These are phyloP conservation scores for Epirrhoe tristata DNA, from an alignment of 2,888 invertebrate species.

Conservation along the genomic window DNA sequence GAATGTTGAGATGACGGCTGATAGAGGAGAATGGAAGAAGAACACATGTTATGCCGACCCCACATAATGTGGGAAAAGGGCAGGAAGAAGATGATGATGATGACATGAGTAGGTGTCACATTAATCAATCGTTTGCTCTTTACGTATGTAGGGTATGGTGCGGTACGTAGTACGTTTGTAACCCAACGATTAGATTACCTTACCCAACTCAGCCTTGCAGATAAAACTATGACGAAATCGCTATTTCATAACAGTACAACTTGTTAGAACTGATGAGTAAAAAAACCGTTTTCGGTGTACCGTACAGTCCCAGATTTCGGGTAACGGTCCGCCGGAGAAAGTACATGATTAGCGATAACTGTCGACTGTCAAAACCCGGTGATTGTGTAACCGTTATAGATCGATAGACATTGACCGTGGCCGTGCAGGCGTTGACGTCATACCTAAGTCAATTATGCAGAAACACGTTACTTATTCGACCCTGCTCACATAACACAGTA, in stretches of 20 bases:
- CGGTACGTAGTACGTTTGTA: too few species aligned
- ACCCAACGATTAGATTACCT: slow-evolving; percentile 37
- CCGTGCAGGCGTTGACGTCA: slow-evolving; percentile 21
- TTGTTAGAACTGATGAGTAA: slow-evolving; percentile 74
- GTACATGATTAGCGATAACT: slow-evolving; percentile 80
- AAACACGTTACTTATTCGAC: slow-evolving; percentile 2
- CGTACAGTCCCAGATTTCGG: slow-evolving; percentile 81
- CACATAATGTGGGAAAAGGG: too few species aligned
- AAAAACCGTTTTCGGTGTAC: slow-evolving; percentile 75
- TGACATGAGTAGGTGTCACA: too few species aligned
- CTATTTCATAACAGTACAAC: slow-evolving; percentile 82
- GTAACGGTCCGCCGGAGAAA: slow-evolving; percentile 75
- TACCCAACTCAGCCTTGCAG: slow-evolving; percentile 59
- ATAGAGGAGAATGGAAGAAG: too few species aligned
- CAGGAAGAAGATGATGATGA: too few species aligned
- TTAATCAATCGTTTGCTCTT: background rate
- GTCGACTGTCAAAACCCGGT: slow-evolving; percentile 67
- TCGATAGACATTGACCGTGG: slow-evolving; percentile 50
- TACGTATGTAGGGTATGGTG: background rate
- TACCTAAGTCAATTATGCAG: slow-evolving; percentile 13
- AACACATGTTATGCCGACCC: too few species aligned
- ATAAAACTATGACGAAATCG: slow-evolving; percentile 72
- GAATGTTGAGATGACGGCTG: too few species aligned
- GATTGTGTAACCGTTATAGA: slow-evolving; percentile 62
- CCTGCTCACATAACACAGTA: background rate